Conservation (phyloP, 2,113 vertebrate genomes). For the Tautogolabrus adspersus region DNA sequence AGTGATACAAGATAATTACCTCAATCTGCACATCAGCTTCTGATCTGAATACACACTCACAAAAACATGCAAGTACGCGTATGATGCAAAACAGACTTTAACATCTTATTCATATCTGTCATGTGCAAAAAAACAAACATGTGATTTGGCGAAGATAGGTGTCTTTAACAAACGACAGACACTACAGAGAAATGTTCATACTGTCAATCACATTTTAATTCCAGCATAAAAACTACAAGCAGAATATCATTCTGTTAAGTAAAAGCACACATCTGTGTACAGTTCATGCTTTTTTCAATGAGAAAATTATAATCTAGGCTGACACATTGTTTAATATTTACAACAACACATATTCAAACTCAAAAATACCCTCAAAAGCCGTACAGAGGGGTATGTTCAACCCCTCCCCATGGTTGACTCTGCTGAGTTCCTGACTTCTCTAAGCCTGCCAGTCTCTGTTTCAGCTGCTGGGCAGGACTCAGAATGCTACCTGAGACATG, state of each 20-base stretch:
- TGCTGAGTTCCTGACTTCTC: constrained; percentile 53
- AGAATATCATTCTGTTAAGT: constrained; percentile 26
- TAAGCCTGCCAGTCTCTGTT: constrained; percentile 37
- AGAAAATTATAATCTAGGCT: constrained; percentile 35
- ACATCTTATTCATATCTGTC: neutral
- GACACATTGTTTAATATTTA: constrained; percentile 41
- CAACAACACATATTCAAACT: neutral
- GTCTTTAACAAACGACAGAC: constrained; percentile 13
- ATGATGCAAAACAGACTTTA: constrained; percentile 33
- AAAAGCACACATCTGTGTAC: constrained; percentile 65
- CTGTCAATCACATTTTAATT: constrained; percentile 69
- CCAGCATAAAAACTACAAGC: constrained; percentile 68
- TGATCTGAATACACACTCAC: constrained; percentile 64
- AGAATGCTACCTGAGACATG: constrained; percentile 67
- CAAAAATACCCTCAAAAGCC: constrained; percentile 14
- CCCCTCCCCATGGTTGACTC: constrained; percentile 25
- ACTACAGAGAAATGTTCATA: constrained; percentile 15
- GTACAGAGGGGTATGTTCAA: constrained; percentile 11
- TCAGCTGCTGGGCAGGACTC: constrained; percentile 50
- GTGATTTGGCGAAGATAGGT: constrained; percentile 4
- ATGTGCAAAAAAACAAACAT: constrained; percentile 2
- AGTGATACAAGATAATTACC: constrained; percentile 72
- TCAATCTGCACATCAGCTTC: constrained; percentile 69
- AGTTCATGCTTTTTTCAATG: constrained; percentile 38
- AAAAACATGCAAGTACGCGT: constrained; percentile 58